Percentiles rank a stretch among this genome's conserved stretches.
These are phyloP conservation scores for Mesoclemmys tuberculata DNA, from an alignment of 2,113 vertebrate species.

Conservation along the genomic window DNA sequence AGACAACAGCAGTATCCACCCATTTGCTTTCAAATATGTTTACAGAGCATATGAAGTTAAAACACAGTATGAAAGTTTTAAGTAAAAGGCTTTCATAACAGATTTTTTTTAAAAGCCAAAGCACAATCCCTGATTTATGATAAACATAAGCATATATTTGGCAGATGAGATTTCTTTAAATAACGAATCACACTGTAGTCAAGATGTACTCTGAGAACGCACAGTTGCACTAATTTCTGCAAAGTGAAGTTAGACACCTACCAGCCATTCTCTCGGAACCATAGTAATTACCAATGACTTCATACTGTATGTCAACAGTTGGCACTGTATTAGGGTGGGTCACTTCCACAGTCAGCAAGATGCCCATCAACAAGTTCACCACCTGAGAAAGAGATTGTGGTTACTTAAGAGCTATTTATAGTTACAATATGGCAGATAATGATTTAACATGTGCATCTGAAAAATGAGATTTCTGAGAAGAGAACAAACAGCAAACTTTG, in stretches of 20 bases:
- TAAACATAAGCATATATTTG: background rate
- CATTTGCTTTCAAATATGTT: background rate
- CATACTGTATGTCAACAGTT: constrained; percentile 94
- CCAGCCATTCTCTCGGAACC: constrained; percentile 95
- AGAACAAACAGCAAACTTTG: background rate
- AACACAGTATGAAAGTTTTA: background rate
- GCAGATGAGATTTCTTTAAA: background rate
- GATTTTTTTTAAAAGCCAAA: background rate
- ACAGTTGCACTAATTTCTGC: background rate
- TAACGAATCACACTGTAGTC: background rate
- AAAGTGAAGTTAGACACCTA: constrained; percentile 67
- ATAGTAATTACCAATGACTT: constrained; percentile 97
- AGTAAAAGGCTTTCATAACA: background rate
- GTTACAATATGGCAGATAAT: background rate
- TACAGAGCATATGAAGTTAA: background rate
- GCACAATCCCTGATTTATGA: background rate
- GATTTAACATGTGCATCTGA: background rate
- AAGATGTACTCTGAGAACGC: background rate
- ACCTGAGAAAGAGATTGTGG: constrained; percentile 82
- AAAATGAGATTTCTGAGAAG: background rate
- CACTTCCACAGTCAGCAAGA: constrained; percentile 95
- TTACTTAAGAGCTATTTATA: constrained; percentile 34
- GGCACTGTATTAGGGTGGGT: constrained; percentile 95
- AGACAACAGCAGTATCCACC: background rate
- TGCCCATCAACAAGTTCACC: constrained; percentile 96